Conservation (phyloP, 1,140 invertebrate species). For the Agrilus planipennis region DNA sequence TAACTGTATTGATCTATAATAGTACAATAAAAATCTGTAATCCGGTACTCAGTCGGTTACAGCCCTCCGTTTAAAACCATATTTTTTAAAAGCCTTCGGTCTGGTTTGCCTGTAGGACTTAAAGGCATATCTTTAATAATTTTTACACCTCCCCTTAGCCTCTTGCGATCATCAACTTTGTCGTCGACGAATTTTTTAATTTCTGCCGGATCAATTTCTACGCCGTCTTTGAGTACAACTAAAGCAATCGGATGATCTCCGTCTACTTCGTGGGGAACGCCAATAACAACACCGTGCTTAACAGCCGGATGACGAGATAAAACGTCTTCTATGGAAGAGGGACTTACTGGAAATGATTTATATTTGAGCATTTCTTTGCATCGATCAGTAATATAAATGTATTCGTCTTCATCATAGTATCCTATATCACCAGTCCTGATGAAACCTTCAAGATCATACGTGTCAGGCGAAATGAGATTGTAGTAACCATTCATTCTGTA, state of each 20-base stretch:
- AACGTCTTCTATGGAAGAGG: slow-evolving; percentile 50
- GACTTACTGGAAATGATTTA: slow-evolving; percentile 27
- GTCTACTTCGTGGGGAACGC: slow-evolving; percentile 50
- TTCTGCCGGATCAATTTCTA: slow-evolving; percentile 11
- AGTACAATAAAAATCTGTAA: too few relatives aligned
- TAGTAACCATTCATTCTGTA: slow-evolving; percentile 32
- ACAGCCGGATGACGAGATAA: slow-evolving; percentile 56
- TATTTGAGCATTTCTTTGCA: slow-evolving; percentile 72
- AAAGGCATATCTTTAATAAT: slow-evolving; percentile 15
- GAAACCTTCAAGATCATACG: slow-evolving; percentile 50
- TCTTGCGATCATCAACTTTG: slow-evolving; percentile 17
- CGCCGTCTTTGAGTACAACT: slow-evolving; percentile 35
- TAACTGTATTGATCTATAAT: too few relatives aligned
- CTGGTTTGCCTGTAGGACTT: slow-evolving; percentile 22
- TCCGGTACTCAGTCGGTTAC: too few relatives aligned
- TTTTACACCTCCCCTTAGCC: slow-evolving; percentile 18
- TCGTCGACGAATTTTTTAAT: slow-evolving; percentile 16
- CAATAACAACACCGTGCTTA: slow-evolving; percentile 63
- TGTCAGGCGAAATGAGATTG: slow-evolving; percentile 10
- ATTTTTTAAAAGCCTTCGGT: too few relatives aligned
- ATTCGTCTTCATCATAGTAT: slow-evolving; percentile 51
- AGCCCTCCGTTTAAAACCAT: too few relatives aligned
- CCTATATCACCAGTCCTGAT: slow-evolving; percentile 60
- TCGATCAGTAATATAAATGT: slow-evolving; percentile 55
- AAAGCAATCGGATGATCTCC: slow-evolving; percentile 61